phyloP scores from a whole-genome alignment of 2,113 vertebrate species.

The Leucosticte australis region DNA sequence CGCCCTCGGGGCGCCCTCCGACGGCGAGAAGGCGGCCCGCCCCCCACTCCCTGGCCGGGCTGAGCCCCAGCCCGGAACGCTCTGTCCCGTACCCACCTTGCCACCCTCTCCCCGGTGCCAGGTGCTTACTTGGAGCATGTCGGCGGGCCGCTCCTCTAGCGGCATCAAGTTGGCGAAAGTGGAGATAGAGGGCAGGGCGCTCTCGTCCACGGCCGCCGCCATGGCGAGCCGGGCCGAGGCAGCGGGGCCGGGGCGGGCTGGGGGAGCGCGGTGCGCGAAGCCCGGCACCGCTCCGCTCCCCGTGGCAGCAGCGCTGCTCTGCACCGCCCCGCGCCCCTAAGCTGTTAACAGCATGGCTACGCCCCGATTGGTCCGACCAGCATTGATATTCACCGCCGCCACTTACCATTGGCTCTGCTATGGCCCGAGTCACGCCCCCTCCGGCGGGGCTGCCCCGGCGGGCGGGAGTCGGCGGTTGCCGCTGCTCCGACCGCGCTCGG shows the following conservation, averaged over 20 bases:
- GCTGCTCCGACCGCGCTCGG: too few relatives aligned
- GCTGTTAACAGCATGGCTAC: constrained; percentile 51
- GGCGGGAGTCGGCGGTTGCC: neutral
- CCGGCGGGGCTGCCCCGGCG: neutral
- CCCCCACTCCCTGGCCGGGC: neutral
- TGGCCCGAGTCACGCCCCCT: neutral
- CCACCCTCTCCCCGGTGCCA: neutral
- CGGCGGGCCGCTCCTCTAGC: constrained; percentile 30
- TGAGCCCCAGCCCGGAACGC: neutral
- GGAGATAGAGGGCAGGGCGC: constrained; percentile 53
- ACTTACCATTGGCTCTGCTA: neutral
- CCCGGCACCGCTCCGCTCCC: constrained; percentile 36
- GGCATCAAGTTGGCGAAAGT: constrained; percentile 58
- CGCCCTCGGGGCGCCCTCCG: neutral
- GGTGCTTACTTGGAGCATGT: constrained; percentile 19
- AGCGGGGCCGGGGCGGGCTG: neutral
- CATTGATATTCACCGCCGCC: neutral
- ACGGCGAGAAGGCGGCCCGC: neutral
- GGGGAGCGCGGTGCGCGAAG: neutral
- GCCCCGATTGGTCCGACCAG: neutral
- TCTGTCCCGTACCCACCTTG: neutral
- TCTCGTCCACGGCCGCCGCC: constrained; percentile 63
- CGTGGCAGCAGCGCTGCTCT: constrained; percentile 24
- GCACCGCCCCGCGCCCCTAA: constrained; percentile 18
- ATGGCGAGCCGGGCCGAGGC: neutral